These are phyloP conservation scores for Lasioglossum baleicum DNA, from an alignment of 1,140 invertebrate species.

Conservation along the genomic window DNA sequence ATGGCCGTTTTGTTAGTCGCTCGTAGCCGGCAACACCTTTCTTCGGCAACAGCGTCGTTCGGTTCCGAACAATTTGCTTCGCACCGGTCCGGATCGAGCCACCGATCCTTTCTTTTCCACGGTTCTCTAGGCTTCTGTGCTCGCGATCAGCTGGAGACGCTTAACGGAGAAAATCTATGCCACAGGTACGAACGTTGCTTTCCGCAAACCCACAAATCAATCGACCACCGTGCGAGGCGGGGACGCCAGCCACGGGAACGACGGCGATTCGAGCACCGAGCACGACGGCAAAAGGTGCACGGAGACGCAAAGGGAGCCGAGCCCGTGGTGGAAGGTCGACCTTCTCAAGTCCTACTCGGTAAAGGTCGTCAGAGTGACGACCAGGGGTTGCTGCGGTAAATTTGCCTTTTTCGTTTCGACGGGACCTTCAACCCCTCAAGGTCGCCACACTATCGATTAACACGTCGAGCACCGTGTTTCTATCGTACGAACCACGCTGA, in stretches of 20 bases:
- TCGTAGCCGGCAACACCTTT: constrained; percentile 13
- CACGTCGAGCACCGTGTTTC: no score
- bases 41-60: not conserved
- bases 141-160: not conserved
- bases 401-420: not conserved
- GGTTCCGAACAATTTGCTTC: not conserved
- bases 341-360: constrained; percentile 90
- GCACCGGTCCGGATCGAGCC: not conserved
- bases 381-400: constrained; percentile 91
- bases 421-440: not conserved
- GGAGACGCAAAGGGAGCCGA: constrained; percentile 92
- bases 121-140: not conserved
- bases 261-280: constrained; percentile 89
- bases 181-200: constrained; percentile 91
- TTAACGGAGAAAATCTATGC: not conserved
- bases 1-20: constrained; percentile 16
- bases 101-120: not conserved
- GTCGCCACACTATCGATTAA: no score
- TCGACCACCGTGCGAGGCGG: constrained; percentile 92
- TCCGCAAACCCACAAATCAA: constrained; percentile 92
- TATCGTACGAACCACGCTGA: no score
- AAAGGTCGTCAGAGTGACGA: constrained; percentile 91
- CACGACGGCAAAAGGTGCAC: constrained; percentile 93
- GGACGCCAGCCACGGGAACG: constrained; percentile 90
- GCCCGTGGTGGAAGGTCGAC: constrained; percentile 96